Evolutionary conservation across 2,797 vertebrate genomes (phyloP), one percentile per base, ranked within the genome.

Genomic region (Betta splendens): DNA sequence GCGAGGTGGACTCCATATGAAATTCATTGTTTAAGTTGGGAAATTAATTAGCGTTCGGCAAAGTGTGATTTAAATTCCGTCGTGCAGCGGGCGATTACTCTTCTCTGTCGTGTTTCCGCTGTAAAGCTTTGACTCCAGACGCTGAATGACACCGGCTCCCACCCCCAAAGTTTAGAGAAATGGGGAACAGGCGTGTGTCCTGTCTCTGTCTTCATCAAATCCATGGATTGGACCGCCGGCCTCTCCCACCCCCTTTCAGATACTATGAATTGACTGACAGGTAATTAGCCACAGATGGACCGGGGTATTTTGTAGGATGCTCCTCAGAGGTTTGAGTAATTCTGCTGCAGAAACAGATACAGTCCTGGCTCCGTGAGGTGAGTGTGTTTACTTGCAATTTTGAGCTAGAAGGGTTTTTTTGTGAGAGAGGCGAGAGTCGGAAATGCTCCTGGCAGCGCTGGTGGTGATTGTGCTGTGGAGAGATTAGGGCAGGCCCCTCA

Each of bases 21-120:
- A 80, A 83, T 82, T 72, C 75, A 82, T 82, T 73, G 75, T 80
- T 67, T 57, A 54, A 75, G 67, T 82, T 69, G 8, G 53, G 45
- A 28, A 72, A 80, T 56, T 62, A 61, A 79, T 76, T 69, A 51
- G 64, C 73, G 51, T 65, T n/a, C 12, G 28, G 52, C 15, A 80
- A 57, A 72, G 48, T 59, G 36, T 58, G 37, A 69, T 75, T 82
- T 77, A 18, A 54, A 72, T 49, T 70, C 56, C 20, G 11, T 28
- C 23, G 18, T 20, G 46, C 48, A 6, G 64, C 42, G 18, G 48
- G 15, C 44, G 48, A 55, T 71, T 48, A 32, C 38, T 77, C 59
- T 48, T 56, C 46, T 59, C 1, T 2, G 44, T 62, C 64, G 44
- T 50, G n/a, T 43, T 61, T 50, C 55, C 57, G 17, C 43, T 46